Conservation (phyloP, 2,797 vertebrate species). For the Pelobates cultripes region DNA sequence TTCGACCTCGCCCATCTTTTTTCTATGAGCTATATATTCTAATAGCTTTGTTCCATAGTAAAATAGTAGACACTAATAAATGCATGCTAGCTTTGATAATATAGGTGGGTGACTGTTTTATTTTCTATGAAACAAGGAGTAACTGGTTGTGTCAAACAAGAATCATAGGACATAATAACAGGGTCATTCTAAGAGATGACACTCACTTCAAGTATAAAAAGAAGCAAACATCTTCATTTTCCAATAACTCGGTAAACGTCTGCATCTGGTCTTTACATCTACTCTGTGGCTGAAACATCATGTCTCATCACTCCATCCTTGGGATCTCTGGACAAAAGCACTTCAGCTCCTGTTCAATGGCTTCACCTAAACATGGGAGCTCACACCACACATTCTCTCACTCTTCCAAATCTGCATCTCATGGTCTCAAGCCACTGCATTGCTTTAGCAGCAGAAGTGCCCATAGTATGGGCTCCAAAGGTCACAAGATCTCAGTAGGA, state of each 20-base stretch:
- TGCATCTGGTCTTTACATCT: not conserved
- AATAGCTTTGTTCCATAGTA: constrained; percentile 20
- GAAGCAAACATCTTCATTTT: not conserved
- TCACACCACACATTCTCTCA: constrained; percentile 30
- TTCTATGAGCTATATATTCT: not conserved
- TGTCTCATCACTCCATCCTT: constrained; percentile 36
- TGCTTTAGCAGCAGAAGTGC: constrained; percentile 35
- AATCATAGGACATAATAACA: constrained; percentile 25
- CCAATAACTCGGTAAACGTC: not conserved
- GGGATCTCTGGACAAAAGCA: constrained; percentile 31
- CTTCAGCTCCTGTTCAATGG: constrained; percentile 40
- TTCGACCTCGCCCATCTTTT: not conserved
- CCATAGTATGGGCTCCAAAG: constrained; percentile 24
- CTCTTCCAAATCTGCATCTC: constrained; percentile 12
- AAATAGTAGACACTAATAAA: constrained; percentile 27
- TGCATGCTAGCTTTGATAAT: constrained; percentile 31
- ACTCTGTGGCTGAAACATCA: constrained; percentile 21
- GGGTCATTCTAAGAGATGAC: constrained; percentile 16
- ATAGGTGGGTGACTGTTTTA: constrained; percentile 34
- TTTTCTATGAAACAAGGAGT: constrained; percentile 27
- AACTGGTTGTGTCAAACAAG: constrained; percentile 20
- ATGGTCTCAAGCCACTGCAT: constrained; percentile 29
- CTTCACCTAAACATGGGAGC: constrained; percentile 33
- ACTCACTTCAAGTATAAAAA: constrained; percentile 31
- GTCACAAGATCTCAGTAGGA: constrained; percentile 30